Evolutionary conservation across 2,888 invertebrate genomes (phyloP), one percentile per base, ranked within the genome.

Genomic region (Harpagoxenus sublaevis): DNA sequence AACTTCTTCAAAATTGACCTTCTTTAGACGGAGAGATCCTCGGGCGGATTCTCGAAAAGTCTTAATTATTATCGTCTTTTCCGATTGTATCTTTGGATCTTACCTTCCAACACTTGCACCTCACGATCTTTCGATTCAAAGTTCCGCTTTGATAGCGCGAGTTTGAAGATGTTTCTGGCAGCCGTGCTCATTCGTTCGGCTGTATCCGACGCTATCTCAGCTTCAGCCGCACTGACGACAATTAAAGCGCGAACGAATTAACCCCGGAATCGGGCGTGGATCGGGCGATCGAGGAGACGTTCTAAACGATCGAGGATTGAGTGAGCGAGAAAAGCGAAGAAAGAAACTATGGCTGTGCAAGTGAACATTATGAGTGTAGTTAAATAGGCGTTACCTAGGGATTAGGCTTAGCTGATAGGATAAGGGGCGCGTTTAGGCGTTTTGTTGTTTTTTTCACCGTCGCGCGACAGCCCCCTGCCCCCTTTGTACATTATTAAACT

Each of bases 301-400:
- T 79, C 39, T 39, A 60, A 73, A 31, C 42, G 55, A 70, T 45
- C 65, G 71, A 63, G 75, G 39, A 35, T 81, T 42, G 74, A 86
- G 83, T 66, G 84, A 85, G 73, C 74, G 83, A 84, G 89, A 89
- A 82, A 88, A 89, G 88, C 88, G 89, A 89, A 91, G 91, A 92
- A 93, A 92, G 92, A 92, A 93, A 94, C 94, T 93, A 94, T 94
- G 94, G 94, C 94, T 94, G 94, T 94, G 94, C 94, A 94, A 94
- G 94, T 93, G 93, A 94, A 94, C 92, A 94, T 94, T 94, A 94
- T 92, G 94, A 93, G 92, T 93, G 94, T 94, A 93, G 92, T 94
- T 94, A 92, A 92, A 91, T 94, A 94, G 93, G 92, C 89, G 92
- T 94, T 94, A 94, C 93, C 94, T 94, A 94, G 93, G 92, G 91